phyloP scores from a whole-genome alignment of 2,113 vertebrate genomes.

The Ctenodactylus gundi region DNA sequence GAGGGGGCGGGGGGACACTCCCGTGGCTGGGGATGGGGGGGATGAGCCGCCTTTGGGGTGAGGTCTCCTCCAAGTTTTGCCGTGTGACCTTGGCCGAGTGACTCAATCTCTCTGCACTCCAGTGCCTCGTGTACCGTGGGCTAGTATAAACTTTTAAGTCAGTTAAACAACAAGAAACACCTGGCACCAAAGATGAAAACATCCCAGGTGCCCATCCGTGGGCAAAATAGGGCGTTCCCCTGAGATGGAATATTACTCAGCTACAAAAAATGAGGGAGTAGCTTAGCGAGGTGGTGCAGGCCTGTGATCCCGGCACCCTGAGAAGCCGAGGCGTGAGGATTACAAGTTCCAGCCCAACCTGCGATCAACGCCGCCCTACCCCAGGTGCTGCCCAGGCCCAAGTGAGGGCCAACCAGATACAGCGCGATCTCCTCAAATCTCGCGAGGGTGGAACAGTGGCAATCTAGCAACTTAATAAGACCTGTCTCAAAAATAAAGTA shows the following conservation, averaged over 20 bases:
- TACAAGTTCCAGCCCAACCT: neutral
- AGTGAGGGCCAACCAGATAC: too few relatives aligned
- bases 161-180: neutral
- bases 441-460: too few relatives aligned
- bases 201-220: neutral
- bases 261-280: neutral
- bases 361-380: too few relatives aligned
- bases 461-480: too few relatives aligned
- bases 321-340: neutral
- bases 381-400: too few relatives aligned
- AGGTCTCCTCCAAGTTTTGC: neutral
- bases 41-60: neutral
- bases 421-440: too few relatives aligned
- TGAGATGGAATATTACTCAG: neutral
- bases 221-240: accelerated
- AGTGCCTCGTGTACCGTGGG: neutral
- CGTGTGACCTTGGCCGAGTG: neutral
- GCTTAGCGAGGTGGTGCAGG: accelerated
- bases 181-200: neutral
- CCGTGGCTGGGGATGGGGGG: neutral
- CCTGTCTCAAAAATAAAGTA: too few relatives aligned
- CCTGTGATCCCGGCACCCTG: neutral
- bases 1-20: neutral
- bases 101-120: constrained; percentile 30
- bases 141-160: neutral